phyloP scores from a whole-genome alignment of 2,113 vertebrate genomes.

The Paramisgurnus dabryanus region DNA sequence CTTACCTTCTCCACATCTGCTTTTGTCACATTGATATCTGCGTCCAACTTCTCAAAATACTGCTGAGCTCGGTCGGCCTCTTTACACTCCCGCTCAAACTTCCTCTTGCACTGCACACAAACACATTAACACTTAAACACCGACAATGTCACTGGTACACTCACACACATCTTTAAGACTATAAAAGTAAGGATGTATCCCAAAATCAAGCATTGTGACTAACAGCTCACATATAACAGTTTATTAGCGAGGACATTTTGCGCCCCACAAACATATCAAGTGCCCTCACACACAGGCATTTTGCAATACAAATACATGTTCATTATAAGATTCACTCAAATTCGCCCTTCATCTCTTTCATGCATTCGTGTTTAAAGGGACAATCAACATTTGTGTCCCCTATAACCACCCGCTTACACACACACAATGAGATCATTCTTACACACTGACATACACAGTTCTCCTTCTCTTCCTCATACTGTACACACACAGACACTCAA shows the following conservation, averaged over 20 bases:
- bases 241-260: too few species aligned
- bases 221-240: too few species aligned
- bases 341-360: background rate
- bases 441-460: constrained; percentile 39
- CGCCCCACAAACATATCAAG: background rate
- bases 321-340: background rate
- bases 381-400: constrained; percentile 46
- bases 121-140: constrained; percentile 48
- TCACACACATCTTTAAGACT: background rate
- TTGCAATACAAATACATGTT: background rate
- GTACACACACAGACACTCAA: constrained; percentile 18
- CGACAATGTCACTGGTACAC: background rate
- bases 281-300: background rate
- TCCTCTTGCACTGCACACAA: constrained; percentile 83
- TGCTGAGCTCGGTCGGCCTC: constrained; percentile 94
- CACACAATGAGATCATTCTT: constrained; percentile 25
- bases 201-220: too few species aligned
- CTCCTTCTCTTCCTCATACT: background rate
- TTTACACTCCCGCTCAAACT: constrained; percentile 94
- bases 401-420: constrained; percentile 13
- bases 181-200: too few species aligned
- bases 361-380: background rate
- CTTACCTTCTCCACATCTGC: constrained; percentile 96
- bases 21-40: constrained; percentile 98
- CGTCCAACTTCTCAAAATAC: constrained; percentile 97